phyloP scores from a whole-genome alignment of 2,113 vertebrate genomes.

The Pleuronectes platessa region DNA sequence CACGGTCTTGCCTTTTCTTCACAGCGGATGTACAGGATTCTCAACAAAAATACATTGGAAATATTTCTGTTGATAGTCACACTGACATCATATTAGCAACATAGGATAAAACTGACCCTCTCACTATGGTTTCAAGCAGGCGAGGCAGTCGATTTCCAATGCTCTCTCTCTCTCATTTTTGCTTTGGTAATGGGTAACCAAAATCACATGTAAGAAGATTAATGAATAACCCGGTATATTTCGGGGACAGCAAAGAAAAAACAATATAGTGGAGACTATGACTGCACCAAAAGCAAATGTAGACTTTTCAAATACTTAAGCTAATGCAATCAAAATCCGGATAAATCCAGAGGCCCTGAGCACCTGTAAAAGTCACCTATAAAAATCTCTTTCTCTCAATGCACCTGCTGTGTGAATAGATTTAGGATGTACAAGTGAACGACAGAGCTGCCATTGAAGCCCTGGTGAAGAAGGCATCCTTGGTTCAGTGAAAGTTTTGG shows the following conservation, averaged over 20 bases:
- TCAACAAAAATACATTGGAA: too few species aligned
- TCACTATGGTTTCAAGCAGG: too few species aligned
- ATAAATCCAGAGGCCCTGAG: conserved; percentile 28
- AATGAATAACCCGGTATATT: not conserved
- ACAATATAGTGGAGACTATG: not conserved
- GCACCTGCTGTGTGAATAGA: conserved; percentile 77
- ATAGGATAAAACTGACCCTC: too few species aligned
- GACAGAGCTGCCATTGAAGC: conserved; percentile 77
- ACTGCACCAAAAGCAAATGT: not conserved
- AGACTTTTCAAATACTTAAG: conserved; percentile 11
- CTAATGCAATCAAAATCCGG: conserved; percentile 28
- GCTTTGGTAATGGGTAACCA: not conserved
- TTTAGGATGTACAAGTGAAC: conserved; percentile 54
- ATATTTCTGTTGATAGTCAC: too few species aligned
- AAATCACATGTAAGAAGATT: not conserved
- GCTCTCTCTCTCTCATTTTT: too few species aligned
- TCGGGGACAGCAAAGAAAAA: not conserved
- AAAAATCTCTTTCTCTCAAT: conserved; percentile 68
- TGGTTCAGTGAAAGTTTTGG: conserved; percentile 71
- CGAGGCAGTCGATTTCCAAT: too few species aligned
- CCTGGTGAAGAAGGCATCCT: conserved; percentile 69
- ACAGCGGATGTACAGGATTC: too few species aligned
- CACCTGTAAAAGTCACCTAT: conserved; percentile 66
- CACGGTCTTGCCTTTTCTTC: too few species aligned
- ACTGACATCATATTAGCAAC: too few species aligned